Evolutionary conservation across 2,113 vertebrate species (phyloP).

Genomic region (Donacobius atricapilla): DNA sequence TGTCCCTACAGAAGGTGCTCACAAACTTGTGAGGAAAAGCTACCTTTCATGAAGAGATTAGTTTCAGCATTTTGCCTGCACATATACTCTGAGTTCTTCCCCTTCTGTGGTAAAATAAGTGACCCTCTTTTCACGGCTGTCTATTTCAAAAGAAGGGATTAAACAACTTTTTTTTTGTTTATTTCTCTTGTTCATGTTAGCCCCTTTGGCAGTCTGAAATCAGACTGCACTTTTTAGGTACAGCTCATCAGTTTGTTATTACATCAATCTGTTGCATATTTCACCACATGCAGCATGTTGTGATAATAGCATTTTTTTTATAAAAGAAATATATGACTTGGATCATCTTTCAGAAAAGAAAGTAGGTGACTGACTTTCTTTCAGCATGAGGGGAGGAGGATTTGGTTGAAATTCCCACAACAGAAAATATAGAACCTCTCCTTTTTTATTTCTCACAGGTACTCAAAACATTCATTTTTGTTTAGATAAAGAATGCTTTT

Average conservation of each 20-base stretch:
- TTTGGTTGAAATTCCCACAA: neutral
- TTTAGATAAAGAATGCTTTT: neutral
- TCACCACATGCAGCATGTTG: neutral
- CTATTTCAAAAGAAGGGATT: neutral
- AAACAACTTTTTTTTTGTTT: neutral
- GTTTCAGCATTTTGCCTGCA: constrained; percentile 7
- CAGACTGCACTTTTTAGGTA: neutral
- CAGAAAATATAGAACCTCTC: neutral
- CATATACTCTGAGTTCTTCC: neutral
- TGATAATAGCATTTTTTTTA: neutral
- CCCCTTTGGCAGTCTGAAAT: neutral
- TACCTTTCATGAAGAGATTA: constrained; percentile 11
- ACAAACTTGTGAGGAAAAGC: constrained; percentile 20
- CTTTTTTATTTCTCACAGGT: neutral
- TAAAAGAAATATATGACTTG: neutral
- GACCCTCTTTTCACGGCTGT: neutral
- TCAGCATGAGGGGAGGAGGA: neutral
- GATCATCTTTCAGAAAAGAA: neutral
- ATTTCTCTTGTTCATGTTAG: neutral
- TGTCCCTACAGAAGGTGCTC: neutral
- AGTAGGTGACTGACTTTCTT: neutral
- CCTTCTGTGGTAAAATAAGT: neutral
- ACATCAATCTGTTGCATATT: neutral
- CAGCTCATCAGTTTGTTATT: neutral
- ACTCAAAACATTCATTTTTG: neutral